Conservation (phyloP, 2,797 vertebrate species). For the Eutrigla gurnardus region DNA sequence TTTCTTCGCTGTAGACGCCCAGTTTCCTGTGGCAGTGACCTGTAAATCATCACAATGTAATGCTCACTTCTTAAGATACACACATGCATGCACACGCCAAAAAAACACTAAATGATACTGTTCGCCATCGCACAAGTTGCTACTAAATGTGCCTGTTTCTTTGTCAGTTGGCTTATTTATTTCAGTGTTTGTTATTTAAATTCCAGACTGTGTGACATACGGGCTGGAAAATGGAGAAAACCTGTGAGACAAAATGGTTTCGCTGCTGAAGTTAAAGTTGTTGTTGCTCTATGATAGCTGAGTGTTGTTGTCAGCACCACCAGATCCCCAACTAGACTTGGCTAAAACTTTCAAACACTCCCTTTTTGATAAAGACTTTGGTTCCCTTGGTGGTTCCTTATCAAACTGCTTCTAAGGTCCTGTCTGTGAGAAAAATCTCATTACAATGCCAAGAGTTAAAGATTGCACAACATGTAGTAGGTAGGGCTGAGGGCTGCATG, state of each 20-base stretch:
- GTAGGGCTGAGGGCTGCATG: neutral
- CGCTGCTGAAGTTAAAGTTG: neutral
- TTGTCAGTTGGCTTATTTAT: neutral
- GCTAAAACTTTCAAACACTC: slow-evolving; percentile 8
- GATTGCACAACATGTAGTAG: neutral
- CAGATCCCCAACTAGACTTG: neutral
- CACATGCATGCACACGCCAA: slow-evolving; percentile 8
- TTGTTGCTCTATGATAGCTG: neutral
- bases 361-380: neutral
- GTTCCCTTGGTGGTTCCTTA: slow-evolving; percentile 6
- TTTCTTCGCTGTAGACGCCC: slow-evolving; percentile 47
- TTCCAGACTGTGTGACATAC: neutral
- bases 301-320: slow-evolving; percentile 2
- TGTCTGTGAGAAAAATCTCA: neutral
- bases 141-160: slow-evolving; percentile 13
- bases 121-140: neutral
- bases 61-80: slow-evolving; percentile 15
- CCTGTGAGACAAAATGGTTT: neutral
- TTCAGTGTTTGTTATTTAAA: neutral
- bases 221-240: neutral
- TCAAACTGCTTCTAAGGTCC: neutral
- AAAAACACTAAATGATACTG: neutral
- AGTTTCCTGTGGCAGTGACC: slow-evolving; percentile 62
- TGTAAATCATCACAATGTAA: slow-evolving; percentile 32
- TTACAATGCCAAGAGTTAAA: neutral